Conservation (phyloP, 2,797 vertebrate species). For the Calcarius lapponicus region DNA sequence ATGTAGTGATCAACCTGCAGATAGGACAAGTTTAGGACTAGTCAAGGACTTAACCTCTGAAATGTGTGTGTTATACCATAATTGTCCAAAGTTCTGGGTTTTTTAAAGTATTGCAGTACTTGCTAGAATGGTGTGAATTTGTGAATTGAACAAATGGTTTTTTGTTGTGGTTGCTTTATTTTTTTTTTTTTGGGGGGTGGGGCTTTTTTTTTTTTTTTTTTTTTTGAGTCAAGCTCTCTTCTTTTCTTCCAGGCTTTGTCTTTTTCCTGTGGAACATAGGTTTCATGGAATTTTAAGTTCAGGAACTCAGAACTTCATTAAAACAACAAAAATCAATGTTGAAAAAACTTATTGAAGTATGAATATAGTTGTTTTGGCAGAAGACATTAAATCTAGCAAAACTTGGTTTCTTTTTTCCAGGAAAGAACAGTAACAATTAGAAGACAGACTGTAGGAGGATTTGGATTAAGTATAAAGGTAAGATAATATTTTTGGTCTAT, state of each 20-base stretch:
- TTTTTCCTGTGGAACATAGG: background rate
- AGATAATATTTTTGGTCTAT: background rate
- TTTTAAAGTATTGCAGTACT: background rate
- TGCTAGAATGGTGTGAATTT: background rate
- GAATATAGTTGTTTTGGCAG: background rate
- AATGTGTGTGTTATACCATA: background rate
- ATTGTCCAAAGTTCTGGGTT: background rate
- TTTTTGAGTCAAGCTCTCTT: background rate
- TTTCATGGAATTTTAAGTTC: background rate
- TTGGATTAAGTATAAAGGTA: constrained; percentile 97
- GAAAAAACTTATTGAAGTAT: background rate
- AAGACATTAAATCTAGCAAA: constrained; percentile 1
- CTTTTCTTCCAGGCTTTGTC: background rate
- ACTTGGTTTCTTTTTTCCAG: constrained; percentile 77
- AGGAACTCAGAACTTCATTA: background rate
- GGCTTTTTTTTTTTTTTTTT: too few relatives aligned
- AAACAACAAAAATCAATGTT: background rate
- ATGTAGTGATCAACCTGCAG: background rate
- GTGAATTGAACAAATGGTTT: background rate
- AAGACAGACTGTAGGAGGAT: constrained; percentile 96
- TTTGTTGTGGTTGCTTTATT: too few relatives aligned
- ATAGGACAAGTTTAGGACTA: background rate
- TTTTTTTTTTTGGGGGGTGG: too few relatives aligned
- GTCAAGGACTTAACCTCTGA: background rate
- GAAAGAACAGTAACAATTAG: constrained; percentile 98